Evolutionary conservation across 2,888 invertebrate genomes (phyloP), one percentile per base, ranked within the genome.

Genomic region (Onthophagus sagittarius): DNA sequence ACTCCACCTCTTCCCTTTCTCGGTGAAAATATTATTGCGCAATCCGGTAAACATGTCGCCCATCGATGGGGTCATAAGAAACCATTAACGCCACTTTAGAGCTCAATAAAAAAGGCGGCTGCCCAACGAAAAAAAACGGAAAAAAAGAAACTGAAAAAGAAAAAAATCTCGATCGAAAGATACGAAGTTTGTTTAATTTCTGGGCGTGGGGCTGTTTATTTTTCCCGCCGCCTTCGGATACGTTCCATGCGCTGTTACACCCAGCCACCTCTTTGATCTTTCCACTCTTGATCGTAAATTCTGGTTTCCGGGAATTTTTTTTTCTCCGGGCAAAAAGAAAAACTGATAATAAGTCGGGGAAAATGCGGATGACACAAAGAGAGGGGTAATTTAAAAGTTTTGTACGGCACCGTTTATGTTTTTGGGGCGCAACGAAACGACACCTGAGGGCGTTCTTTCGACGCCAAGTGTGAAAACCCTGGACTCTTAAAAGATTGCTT

Each of bases 401-500:
- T 23, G 23, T 23, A 23, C 23, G 23, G 23, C 23, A 23, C 23
- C 23, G 23, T 23, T 23, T 23, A 23, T 23, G 23, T 23, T 23
- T 23, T 23, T 1, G 23, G 23, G 23, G 23, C 23, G 23, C 23
- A 23, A 3, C 23, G 3, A 4, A 53, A 53, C 39, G 39, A 53
- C 11, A 53, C 39, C 39, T 53, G 39, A 53, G 39, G 39, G 39
- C 11, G 32, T 67, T n/a, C 31, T 67, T 67, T 6, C 23, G 31
- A 15, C 67, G 73, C 82, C 83, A 84, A 85, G 84, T 84, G 84
- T 84, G 83, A 84, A 84, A 84, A 82, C 84, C 84, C 85, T 85
- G 84, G 83, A 80, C 79, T 83, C 84, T 83, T 85, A 85, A 85
- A 85, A 85, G 85, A 85, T 85, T 85, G 85, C 84, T 84, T 85